A percentile compares a stretch with the other conserved stretches of the same genome.
phyloP scores from a whole-genome alignment of 2,797 vertebrate species.

The Acanthurus tractus region DNA sequence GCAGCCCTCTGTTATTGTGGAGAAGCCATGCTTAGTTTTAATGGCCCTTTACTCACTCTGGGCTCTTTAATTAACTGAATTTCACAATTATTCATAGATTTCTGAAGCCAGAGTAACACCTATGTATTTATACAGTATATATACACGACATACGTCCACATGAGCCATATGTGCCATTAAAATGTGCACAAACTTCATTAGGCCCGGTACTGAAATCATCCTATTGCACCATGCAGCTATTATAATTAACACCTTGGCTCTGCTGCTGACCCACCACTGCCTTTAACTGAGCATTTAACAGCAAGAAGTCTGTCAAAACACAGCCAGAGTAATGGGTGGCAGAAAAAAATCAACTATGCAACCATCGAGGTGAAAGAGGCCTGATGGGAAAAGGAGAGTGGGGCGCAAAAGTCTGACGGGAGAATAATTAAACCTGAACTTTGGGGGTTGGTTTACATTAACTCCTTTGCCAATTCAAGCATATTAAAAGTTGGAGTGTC shows the following conservation, averaged over 20 bases:
- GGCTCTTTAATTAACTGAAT: constrained; percentile 22
- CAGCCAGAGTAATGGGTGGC: constrained; percentile 28
- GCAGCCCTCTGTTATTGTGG: constrained; percentile 63
- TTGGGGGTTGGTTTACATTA: constrained; percentile 43
- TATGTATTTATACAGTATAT: background rate
- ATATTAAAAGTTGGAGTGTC: constrained; percentile 57
- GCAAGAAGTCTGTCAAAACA: constrained; percentile 55
- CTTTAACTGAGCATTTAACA: constrained; percentile 50
- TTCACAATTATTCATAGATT: constrained; percentile 10
- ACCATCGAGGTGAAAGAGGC: constrained; percentile 38
- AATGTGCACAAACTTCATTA: constrained; percentile 8
- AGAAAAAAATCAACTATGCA: constrained; percentile 51
- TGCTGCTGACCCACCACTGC: constrained; percentile 28
- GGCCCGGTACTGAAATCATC: too few species aligned
- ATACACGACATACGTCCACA: background rate
- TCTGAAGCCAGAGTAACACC: background rate
- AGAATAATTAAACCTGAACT: constrained; percentile 63
- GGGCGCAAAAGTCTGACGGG: constrained; percentile 31
- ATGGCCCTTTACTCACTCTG: constrained; percentile 2
- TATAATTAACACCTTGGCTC: constrained; percentile 28
- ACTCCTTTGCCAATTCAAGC: constrained; percentile 64
- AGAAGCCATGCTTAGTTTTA: constrained; percentile 20
- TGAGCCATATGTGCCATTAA: background rate
- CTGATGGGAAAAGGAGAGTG: constrained; percentile 36
- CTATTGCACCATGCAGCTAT: background rate